A percentile compares a stretch with the other conserved stretches of the same genome.
phyloP scores from a whole-genome alignment of 2,113 vertebrate species.

The Dissostichus mawsoni region DNA sequence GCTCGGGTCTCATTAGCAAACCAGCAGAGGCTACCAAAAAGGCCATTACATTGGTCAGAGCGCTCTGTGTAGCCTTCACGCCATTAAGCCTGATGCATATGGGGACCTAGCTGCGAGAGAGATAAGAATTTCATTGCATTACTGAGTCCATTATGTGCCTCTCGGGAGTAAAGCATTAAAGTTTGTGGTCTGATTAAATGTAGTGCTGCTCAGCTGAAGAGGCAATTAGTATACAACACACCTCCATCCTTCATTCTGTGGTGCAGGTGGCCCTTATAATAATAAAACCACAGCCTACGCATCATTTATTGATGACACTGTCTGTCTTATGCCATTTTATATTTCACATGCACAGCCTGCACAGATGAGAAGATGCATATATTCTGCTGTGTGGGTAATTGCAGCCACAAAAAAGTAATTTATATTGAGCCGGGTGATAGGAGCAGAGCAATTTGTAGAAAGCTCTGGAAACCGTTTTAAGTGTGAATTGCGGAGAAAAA shows the following conservation, averaged over 20 bases:
- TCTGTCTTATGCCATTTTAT: conserved; percentile 50
- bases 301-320: conserved; percentile 65
- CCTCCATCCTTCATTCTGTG: conserved; percentile 51
- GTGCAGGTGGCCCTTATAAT: conserved; percentile 69
- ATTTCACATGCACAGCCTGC: conserved; percentile 43
- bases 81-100: conserved; percentile 78
- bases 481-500: conserved; percentile 44
- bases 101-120: conserved; percentile 65
- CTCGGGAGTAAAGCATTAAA: conserved; percentile 74
- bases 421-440: conserved; percentile 45
- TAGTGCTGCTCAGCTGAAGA: conserved; percentile 74
- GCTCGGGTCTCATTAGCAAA: conserved; percentile 77
- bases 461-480: conserved; percentile 45
- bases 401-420: conserved; percentile 62
- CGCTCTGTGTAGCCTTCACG: conserved; percentile 63
- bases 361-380: conserved; percentile 32
- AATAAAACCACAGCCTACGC: conserved; percentile 68
- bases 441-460: conserved; percentile 49
- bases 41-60: conserved; percentile 71
- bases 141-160: conserved; percentile 77
- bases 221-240: conserved; percentile 77
- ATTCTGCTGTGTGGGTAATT: conserved; percentile 56
- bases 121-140: conserved; percentile 83
- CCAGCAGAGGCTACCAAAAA: conserved; percentile 70
- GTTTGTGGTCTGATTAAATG: conserved; percentile 84